Conservation (phyloP, 2,797 vertebrate genomes). For the Pseudomugil gertrudae region DNA sequence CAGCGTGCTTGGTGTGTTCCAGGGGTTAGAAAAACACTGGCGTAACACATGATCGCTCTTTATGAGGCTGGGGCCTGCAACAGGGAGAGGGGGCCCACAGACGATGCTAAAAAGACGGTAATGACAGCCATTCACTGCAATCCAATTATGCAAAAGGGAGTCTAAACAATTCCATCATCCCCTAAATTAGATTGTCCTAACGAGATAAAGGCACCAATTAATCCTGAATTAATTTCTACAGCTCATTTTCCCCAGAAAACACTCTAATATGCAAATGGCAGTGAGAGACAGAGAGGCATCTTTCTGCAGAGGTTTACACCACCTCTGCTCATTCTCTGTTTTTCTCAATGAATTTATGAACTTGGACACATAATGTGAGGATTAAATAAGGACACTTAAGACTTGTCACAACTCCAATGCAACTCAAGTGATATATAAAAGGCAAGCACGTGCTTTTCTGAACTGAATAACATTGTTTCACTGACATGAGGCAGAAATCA, state of each 20-base stretch:
- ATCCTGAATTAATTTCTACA: conserved; percentile 99
- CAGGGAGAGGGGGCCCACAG: conserved; percentile 93
- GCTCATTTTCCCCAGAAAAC: conserved; percentile 99
- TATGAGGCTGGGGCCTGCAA: conserved; percentile 94
- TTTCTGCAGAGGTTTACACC: conserved; percentile 87
- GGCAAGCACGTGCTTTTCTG: conserved; percentile 30
- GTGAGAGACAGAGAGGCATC: conserved; percentile 91
- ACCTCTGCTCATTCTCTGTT: conserved; percentile 87
- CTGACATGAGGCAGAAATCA: conserved; percentile 15
- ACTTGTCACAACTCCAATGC: conserved; percentile 15
- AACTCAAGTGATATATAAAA: background rate
- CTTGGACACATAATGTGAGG: conserved; percentile 35
- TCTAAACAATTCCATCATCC: conserved; percentile 99
- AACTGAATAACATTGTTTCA: conserved; percentile 10
- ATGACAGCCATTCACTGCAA: conserved; percentile 99
- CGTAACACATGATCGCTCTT: conserved; percentile 98
- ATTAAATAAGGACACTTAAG: conserved; percentile 24
- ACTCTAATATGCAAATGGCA: conserved; percentile 99
- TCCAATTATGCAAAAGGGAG: conserved; percentile 99
- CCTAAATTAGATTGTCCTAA: conserved; percentile 99
- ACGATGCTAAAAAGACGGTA: conserved; percentile 99
- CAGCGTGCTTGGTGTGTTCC: conserved; percentile 79
- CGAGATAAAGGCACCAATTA: conserved; percentile 99
- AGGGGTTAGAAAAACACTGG: conserved; percentile 93
- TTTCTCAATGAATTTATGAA: conserved; percentile 54